These are phyloP conservation scores for Saxidomus purpurata DNA, from an alignment of 1,140 invertebrate genomes.

Conservation along the genomic window DNA sequence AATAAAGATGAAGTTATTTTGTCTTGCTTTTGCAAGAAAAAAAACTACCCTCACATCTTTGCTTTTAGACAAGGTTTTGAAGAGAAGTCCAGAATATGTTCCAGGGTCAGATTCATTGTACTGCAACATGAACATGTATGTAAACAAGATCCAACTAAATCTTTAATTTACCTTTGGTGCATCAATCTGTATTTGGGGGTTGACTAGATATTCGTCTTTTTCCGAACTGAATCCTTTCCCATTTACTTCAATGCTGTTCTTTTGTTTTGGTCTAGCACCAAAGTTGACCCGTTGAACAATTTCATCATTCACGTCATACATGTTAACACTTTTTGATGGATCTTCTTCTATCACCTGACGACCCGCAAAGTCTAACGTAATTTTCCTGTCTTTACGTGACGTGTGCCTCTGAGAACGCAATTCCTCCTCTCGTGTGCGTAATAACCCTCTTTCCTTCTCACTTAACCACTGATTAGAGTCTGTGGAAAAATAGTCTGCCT, in stretches of 20 bases:
- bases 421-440: slow-evolving; percentile 91
- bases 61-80: no score
- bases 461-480: slow-evolving; percentile 93
- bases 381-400: slow-evolving; percentile 90
- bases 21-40: no score
- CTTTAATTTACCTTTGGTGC: slow-evolving; percentile 72
- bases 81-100: no score
- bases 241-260: neutral
- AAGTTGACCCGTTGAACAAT: slow-evolving; percentile 85
- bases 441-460: slow-evolving; percentile 90
- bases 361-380: slow-evolving; percentile 94
- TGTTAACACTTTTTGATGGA: slow-evolving; percentile 75
- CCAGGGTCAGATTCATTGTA: no score
- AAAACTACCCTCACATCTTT: no score
- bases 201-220: slow-evolving; percentile 63
- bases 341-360: slow-evolving; percentile 87
- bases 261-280: slow-evolving; percentile 70
- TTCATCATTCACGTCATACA: slow-evolving; percentile 85
- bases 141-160: no score
- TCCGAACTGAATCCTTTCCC: neutral
- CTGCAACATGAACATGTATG: no score
- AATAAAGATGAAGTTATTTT: no score
- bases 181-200: slow-evolving; percentile 67
- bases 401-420: slow-evolving; percentile 91
- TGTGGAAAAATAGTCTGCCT: slow-evolving; percentile 96